Base-by-base conservation (phyloP, 2,888 invertebrate species). In the Cheilosia scutellata region DNA sequence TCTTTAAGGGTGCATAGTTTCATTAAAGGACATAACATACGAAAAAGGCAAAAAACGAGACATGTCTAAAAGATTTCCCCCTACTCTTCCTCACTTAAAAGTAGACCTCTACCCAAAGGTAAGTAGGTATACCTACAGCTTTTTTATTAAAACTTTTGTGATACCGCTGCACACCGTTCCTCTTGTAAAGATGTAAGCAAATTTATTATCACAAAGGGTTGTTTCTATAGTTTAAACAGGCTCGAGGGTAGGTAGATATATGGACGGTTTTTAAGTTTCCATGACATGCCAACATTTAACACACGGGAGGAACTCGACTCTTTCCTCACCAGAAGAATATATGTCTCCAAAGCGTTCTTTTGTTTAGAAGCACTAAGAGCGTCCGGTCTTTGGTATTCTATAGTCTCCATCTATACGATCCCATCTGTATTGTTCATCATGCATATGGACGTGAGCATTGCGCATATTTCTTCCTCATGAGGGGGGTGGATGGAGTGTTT, bases 161-260 rank as follows among this genome's bases (percentile, higher is more conserved):
- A 57, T 55, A 60, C 53, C 5, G 29, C 42, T 40, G 49, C 51
- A 55, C 58, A 82, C 78, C 44, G 68, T 66, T 13, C 29, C 37
- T 53, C 58, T 65, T 55, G 37, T 44, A 72, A 65, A 44, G 53
- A 70, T 65, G 58, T 55, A 60, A 11, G 62, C 66, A 86, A 70
- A 86, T 80, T 86, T 86, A 86, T 76, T 72, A 86, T 60, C 86
- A 82, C 72, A 86, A 76, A 86, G 80, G 86, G 82, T 80, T 80
- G 76, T 62, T 76, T 53, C 27, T 27, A 2, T 16, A 6, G 16
- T 47, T 16, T 7, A 47, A 7, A 37, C 16, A 13, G 31, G 44
- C 66, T 51, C 5, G 20, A 66, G 20, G 84, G 82, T 82, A 68
- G 84, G 82, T 82, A 68, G 42, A 60, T 33, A 68, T 44, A 68